A percentile compares a stretch with the other conserved stretches of the same genome.
Evolutionary conservation across 2,113 vertebrate species (phyloP).

Genomic region (Ginglymostoma cirratum): DNA sequence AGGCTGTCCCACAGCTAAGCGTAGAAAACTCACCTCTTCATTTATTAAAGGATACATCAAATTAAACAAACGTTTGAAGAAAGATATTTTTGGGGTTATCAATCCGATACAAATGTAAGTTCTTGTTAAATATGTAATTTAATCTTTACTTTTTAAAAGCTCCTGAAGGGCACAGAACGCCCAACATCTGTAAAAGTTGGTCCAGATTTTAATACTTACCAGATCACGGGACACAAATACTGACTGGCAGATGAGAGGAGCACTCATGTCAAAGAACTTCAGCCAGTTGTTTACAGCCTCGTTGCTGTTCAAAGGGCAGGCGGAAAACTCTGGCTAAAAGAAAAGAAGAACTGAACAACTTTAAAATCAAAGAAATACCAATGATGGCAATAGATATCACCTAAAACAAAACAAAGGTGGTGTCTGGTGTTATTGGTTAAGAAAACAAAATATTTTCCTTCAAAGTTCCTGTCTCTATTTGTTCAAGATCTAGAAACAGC

Average conservation of each 20-base stretch:
- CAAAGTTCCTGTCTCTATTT: background rate
- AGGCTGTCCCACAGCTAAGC: background rate
- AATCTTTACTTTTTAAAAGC: background rate
- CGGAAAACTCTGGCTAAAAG: slow-evolving; percentile 81
- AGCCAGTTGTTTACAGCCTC: slow-evolving; percentile 86
- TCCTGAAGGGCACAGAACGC: background rate
- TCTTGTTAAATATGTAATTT: background rate
- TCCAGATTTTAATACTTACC: slow-evolving; percentile 58
- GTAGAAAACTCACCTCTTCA: background rate
- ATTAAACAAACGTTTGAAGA: background rate
- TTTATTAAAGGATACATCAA: background rate
- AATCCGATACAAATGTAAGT: background rate
- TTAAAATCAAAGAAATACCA: background rate
- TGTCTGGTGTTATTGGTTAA: background rate
- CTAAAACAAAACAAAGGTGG: background rate
- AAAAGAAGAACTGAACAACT: slow-evolving; percentile 7
- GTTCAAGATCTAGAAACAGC: background rate
- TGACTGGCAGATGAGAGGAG: slow-evolving; percentile 85
- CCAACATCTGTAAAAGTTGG: background rate
- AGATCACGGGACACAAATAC: slow-evolving; percentile 90
- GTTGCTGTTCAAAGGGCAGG: slow-evolving; percentile 72
- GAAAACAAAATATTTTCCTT: background rate
- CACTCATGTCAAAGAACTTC: slow-evolving; percentile 80
- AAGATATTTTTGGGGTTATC: background rate
- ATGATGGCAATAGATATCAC: slow-evolving; percentile 8